Base-by-base conservation (phyloP, 1,140 invertebrate species). In the Temnothorax longispinosus region DNA sequence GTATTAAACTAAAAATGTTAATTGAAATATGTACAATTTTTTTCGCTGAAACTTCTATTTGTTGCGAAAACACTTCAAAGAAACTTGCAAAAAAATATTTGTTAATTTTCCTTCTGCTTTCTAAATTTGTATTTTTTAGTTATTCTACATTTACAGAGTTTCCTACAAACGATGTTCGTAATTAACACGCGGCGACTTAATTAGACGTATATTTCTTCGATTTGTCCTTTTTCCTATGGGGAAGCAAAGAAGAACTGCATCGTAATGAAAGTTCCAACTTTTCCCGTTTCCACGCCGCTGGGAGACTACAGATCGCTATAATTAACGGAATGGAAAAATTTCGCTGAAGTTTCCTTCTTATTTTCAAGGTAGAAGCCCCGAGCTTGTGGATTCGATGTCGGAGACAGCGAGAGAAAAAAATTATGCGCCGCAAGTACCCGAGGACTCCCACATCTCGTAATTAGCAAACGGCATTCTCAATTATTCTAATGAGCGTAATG, bases 401-500 rank as follows among this genome's bases (percentile, higher is more conserved):
- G 56, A 74, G 69, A 74, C 67, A 82, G 41, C 18, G 69, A 27
- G 27, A 52, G 18, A 54, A 54, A 84, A 77, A 87, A 87, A 69
- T 81, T 80, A 77, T 78, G 50, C 77, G 52, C 21, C 52, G 38
- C 58, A 54, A 54, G 87, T 85, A 60, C 41, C 56, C 41, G 44
- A 11, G 69, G 27, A 75, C 56, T 84, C 32, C 82, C 86, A 88
- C 69, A 92, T 91, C 64, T 81, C 85, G 62, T 92, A 92, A 92
- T 93, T 93, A 93, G 85, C 87, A 72, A 90, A 80, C 86, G 71
- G 88, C 76, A 88, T 91, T 93, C 87, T 92, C 91, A 88, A 92
- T 93, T 92, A 92, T 89, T 92, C 89, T 91, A 92, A 92, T 90
- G 86, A 93, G 85, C 67, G 77, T 90, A 90, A 88, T 91, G 91